Evolutionary conservation across 2,888 invertebrate species (phyloP).

Genomic region (Drosophila kuntzei): DNA sequence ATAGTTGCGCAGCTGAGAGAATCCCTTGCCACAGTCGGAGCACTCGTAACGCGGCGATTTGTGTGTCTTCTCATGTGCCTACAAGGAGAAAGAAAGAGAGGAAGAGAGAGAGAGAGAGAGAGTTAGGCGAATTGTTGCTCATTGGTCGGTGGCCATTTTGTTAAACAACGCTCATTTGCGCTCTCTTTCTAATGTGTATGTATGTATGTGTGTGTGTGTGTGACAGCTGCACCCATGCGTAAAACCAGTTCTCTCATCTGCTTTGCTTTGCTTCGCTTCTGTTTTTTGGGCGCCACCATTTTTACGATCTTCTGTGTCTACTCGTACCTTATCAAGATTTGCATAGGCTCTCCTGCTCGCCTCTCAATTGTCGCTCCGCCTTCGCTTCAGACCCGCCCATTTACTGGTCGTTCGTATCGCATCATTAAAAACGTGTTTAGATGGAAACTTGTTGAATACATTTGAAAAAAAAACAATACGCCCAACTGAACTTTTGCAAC

Average conservation of each 20-base stretch:
- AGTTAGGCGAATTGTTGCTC: constrained; percentile 14
- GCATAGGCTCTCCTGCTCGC: constrained; percentile 50
- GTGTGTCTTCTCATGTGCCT: constrained; percentile 85
- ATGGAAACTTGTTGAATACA: constrained; percentile 15
- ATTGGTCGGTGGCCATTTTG: constrained; percentile 74
- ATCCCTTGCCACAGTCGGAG: constrained; percentile 91
- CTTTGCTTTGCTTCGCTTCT: constrained; percentile 39
- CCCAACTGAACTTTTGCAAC: neutral
- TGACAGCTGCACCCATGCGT: constrained; percentile 73
- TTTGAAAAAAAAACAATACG: neutral
- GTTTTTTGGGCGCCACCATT: constrained; percentile 75
- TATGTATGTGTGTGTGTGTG: constrained; percentile 4
- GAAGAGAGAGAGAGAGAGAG: neutral
- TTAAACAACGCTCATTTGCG: constrained; percentile 24
- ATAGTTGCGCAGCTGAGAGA: constrained; percentile 93
- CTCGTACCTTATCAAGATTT: constrained; percentile 49
- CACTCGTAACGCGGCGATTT: constrained; percentile 88
- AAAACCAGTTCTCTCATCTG: constrained; percentile 68
- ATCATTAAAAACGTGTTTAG: constrained; percentile 28
- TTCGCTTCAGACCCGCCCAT: constrained; percentile 27
- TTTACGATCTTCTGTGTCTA: constrained; percentile 42
- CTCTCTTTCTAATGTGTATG: constrained; percentile 57
- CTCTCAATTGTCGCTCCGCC: constrained; percentile 38
- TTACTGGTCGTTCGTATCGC: neutral
- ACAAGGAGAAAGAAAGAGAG: constrained; percentile 27